Percentiles rank a stretch among this genome's conserved stretches.
Conservation (phyloP, 2,797 vertebrate species). For the Sternarchorhynchus goeldii region DNA sequence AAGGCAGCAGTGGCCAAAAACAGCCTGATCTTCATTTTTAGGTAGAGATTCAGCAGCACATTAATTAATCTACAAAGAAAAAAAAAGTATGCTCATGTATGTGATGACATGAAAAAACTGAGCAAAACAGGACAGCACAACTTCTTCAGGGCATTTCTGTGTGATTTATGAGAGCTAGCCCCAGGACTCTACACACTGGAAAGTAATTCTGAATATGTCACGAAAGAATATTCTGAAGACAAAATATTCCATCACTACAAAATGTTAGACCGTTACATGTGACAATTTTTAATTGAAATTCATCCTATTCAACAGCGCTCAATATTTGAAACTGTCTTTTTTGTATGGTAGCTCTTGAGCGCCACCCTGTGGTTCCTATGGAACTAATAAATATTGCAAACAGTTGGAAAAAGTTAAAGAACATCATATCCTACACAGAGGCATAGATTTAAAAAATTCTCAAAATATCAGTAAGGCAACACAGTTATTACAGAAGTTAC, state of each 20-base stretch:
- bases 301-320: background rate
- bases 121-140: too few species aligned
- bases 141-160: too few species aligned
- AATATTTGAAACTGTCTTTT: background rate
- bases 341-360: constrained; percentile 23
- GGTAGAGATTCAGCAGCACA: constrained; percentile 81
- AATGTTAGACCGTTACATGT: too few species aligned
- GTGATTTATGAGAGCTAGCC: background rate
- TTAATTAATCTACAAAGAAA: constrained; percentile 84
- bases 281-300: constrained; percentile 6
- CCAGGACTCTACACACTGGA: background rate
- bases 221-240: background rate
- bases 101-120: background rate
- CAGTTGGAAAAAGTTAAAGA: background rate
- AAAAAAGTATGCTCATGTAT: constrained; percentile 56
- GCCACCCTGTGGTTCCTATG: constrained; percentile 33
- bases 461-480: too few species aligned
- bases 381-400: background rate
- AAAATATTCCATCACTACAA: background rate
- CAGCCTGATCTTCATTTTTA: constrained; percentile 91
- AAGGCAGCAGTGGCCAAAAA: constrained; percentile 81
- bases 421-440: background rate
- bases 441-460: too few species aligned
- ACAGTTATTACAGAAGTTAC: too few species aligned
- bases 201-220: constrained; percentile 16